phyloP scores from a whole-genome alignment of 2,888 invertebrate species.

The Hypolimnas misippus region DNA sequence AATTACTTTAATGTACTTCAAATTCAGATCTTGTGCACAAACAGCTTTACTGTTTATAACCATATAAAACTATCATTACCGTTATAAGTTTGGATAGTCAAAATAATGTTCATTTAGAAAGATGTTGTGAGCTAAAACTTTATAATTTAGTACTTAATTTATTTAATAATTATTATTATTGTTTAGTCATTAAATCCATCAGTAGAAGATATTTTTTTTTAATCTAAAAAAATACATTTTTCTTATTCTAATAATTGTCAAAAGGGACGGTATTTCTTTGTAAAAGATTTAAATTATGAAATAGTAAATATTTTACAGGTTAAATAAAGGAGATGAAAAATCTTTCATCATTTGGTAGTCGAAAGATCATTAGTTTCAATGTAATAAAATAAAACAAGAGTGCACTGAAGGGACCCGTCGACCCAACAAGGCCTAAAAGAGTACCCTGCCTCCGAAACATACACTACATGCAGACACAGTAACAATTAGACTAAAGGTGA shows the following conservation, averaged over 20 bases:
- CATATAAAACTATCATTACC: background rate
- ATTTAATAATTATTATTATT: conserved; percentile 6
- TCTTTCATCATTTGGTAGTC: background rate
- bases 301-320: conserved; percentile 5
- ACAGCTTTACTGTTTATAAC: background rate
- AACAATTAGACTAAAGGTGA: background rate
- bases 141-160: background rate
- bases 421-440: conserved; percentile 19
- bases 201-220: conserved; percentile 10
- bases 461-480: background rate
- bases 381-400: conserved; percentile 12
- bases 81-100: background rate
- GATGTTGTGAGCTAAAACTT: background rate
- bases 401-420: conserved; percentile 30
- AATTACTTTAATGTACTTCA: conserved; percentile 5
- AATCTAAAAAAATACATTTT: conserved; percentile 18
- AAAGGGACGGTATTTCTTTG: conserved; percentile 30
- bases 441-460: conserved; percentile 32
- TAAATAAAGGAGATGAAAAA: background rate
- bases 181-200: background rate
- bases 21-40: background rate
- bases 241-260: conserved; percentile 33
- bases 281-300: conserved; percentile 9
- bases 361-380: background rate
- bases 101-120: conserved; percentile 3